Evolutionary conservation across 1,140 invertebrate species (phyloP).

Genomic region (Meteorus sp.): DNA sequence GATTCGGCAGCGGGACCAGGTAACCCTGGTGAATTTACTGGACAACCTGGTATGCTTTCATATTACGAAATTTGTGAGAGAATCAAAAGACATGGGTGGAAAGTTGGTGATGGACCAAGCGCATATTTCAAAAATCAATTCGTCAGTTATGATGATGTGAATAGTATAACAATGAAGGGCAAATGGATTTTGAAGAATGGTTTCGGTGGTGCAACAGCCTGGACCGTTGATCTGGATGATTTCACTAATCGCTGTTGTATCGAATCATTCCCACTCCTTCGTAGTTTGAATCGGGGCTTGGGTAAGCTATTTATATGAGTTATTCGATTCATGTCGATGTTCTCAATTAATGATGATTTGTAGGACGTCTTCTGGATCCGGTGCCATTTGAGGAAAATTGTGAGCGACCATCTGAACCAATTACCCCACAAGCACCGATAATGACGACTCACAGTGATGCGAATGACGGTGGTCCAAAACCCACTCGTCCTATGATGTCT

Average conservation of each 20-base stretch:
- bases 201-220: constrained; percentile 81
- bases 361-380: constrained; percentile 62
- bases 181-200: constrained; percentile 71
- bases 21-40: constrained; percentile 77
- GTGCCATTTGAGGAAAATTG: constrained; percentile 63
- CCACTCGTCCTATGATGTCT: constrained; percentile 51
- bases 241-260: constrained; percentile 79
- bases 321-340: background rate
- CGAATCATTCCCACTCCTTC: constrained; percentile 75
- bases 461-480: constrained; percentile 40
- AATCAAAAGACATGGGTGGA: constrained; percentile 58
- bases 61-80: constrained; percentile 89
- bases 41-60: constrained; percentile 85
- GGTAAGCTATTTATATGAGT: constrained; percentile 50
- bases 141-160: constrained; percentile 86
- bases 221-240: constrained; percentile 92
- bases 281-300: constrained; percentile 72
- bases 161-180: constrained; percentile 76
- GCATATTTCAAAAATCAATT: constrained; percentile 80
- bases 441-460: constrained; percentile 64
- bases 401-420: constrained; percentile 65
- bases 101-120: constrained; percentile 68
- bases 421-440: constrained; percentile 72
- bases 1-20: constrained; percentile 70
- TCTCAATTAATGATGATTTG: constrained; percentile 15